Evolutionary conservation across 92 coral and sea anemone species (phyloP), one percentile per base, ranked within the genome.

Genomic region (Scolanthus callimorphus): DNA sequence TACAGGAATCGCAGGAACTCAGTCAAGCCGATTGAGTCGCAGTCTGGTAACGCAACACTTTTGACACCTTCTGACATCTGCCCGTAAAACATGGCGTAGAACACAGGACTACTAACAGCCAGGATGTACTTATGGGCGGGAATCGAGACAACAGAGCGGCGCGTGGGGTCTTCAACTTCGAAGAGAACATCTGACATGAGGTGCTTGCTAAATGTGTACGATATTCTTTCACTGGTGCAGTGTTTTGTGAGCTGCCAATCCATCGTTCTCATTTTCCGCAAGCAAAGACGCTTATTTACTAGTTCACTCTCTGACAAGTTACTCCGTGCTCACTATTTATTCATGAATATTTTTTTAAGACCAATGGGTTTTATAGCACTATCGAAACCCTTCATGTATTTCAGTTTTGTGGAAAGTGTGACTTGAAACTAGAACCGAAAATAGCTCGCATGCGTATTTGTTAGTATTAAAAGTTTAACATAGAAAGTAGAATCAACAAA

Each of bases 61-160:
- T n/a, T 27, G 10, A 65, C 76, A 38, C 38, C 48, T 26, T 64
- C 77, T 4, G 78, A 56, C 25, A 79, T 27, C 4, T 77, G 49
- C 29, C 87, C 84, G 31, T 76, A 78, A 29, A 86, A 56, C 97
- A 82, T 78, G 11, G 89, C 85, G 24, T 82, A 71, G 41, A 90
- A 82, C 0, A 86, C 88, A 3, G 97, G 95, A 23, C 97, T 91
- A 60, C 84, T 79, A 1, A 76, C 71, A 0, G 88, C 91, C 17
- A 91, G 76, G 43, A 82, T 76, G 28, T 70, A 82, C 47, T 84
- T 82, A 45, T 82, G 91, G 29, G 95, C 88, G 3, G 97, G 95
- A 20, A 85, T 60, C 20, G 56, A 58, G 17, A 78, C 70, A 11
- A 30, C 52, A 15, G 51, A 54, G 10, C 30, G 60, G 15, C 39